Evolutionary conservation across 2,888 invertebrate species (phyloP).

Genomic region (Podotricha telesiphe): DNA sequence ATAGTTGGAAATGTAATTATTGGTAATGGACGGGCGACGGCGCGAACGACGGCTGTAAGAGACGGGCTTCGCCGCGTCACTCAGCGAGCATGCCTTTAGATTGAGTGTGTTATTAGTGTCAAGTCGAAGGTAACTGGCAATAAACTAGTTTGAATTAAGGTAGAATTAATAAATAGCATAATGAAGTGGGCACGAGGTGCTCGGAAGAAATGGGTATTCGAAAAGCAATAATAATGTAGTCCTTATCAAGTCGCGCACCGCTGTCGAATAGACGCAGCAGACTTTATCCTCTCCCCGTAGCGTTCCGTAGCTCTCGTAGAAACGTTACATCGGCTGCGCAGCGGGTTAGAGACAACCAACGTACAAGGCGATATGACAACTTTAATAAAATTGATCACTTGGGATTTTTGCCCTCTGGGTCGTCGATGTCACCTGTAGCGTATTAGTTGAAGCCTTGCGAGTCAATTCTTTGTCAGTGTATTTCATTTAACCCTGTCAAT

Average conservation of each 20-base stretch:
- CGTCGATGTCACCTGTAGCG: conserved; percentile 52
- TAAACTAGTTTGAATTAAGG: conserved; percentile 74
- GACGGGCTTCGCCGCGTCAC: conserved; percentile 59
- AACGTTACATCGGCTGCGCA: conserved; percentile 43
- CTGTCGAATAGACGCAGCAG: conserved; percentile 71
- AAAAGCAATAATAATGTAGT: conserved; percentile 84
- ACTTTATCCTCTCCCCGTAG: conserved; percentile 61
- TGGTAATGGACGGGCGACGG: conserved; percentile 53
- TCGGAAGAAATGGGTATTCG: conserved; percentile 82
- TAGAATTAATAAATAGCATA: conserved; percentile 66
- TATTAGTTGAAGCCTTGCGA: conserved; percentile 70
- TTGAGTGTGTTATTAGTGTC: conserved; percentile 69
- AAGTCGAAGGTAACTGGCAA: conserved; percentile 78
- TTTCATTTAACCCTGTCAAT: conserved; percentile 78
- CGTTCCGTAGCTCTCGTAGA: conserved; percentile 58
- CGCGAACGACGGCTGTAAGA: conserved; percentile 56
- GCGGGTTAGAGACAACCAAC: conserved; percentile 5
- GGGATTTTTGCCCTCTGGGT: conserved; percentile 44
- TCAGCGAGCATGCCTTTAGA: conserved; percentile 74
- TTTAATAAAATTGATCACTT: not conserved
- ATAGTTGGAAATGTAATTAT: conserved; percentile 28
- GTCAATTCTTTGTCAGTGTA: conserved; percentile 72
- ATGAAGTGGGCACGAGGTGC: conserved; percentile 76
- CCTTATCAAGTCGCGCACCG: conserved; percentile 74
- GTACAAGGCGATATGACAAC: not conserved